Percentiles rank a stretch among this genome's conserved stretches.
These are phyloP conservation scores for Cyanoramphus novaezelandiae DNA, from an alignment of 2,113 vertebrate species.

Conservation along the genomic window DNA sequence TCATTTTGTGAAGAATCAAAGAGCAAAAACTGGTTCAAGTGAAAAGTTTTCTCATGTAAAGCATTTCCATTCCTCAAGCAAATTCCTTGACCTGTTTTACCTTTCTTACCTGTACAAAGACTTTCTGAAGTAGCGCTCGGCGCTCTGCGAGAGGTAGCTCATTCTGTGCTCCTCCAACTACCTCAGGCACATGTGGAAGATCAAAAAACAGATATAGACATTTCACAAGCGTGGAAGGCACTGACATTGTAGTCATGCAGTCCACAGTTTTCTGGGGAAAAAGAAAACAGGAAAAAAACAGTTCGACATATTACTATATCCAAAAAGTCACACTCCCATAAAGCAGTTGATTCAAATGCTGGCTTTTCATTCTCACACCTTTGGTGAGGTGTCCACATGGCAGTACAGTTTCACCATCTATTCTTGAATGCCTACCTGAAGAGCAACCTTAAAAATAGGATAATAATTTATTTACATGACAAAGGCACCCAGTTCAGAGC, in stretches of 20 bases:
- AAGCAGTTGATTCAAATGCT: neutral
- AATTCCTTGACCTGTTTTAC: neutral
- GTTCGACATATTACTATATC: neutral
- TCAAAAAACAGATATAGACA: slow-evolving; percentile 99
- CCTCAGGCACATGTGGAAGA: slow-evolving; percentile 95
- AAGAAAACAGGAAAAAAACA: slow-evolving; percentile 14
- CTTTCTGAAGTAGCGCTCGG: slow-evolving; percentile 93
- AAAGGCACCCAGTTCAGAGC: neutral
- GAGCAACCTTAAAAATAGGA: neutral
- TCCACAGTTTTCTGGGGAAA: slow-evolving; percentile 94
- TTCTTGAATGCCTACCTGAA: neutral
- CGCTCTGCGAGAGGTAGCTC: slow-evolving; percentile 93
- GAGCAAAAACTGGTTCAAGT: neutral
- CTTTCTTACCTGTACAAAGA: slow-evolving; percentile 91
- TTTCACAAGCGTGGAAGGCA: slow-evolving; percentile 98
- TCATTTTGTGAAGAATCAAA: neutral
- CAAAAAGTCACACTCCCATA: neutral
- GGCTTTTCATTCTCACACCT: neutral
- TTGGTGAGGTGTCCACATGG: neutral
- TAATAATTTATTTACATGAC: neutral
- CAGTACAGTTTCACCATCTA: neutral
- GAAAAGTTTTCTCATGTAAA: neutral
- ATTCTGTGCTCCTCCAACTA: slow-evolving; percentile 86
- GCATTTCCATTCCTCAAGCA: neutral
- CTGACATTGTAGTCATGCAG: slow-evolving; percentile 99